Evolutionary conservation across 2,113 vertebrate genomes (phyloP).

Genomic region (Archilochus colubris): DNA sequence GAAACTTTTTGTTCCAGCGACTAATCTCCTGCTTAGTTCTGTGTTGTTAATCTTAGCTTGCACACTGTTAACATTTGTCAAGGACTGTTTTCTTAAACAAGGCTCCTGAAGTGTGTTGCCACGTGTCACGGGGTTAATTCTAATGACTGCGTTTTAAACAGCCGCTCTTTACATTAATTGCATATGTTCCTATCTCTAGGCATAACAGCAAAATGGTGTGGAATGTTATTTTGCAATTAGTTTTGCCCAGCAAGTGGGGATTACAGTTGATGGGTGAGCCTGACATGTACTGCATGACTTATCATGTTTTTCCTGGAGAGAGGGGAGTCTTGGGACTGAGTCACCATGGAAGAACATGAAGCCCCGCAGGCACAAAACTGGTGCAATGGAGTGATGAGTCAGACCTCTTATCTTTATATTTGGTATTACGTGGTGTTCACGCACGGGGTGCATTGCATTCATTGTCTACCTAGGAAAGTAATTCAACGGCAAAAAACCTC

Average conservation of each 20-base stretch:
- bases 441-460: neutral
- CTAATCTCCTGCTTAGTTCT: slow-evolving; percentile 53
- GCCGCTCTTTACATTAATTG: neutral
- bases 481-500: neutral
- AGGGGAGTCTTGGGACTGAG: slow-evolving; percentile 49
- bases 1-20: slow-evolving; percentile 45
- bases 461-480: slow-evolving; percentile 20
- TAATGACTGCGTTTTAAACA: neutral
- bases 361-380: slow-evolving; percentile 24
- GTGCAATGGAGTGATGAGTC: slow-evolving; percentile 55
- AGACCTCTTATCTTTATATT: slow-evolving; percentile 36
- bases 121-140: slow-evolving; percentile 15
- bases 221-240: slow-evolving; percentile 45
- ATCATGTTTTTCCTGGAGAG: slow-evolving; percentile 61
- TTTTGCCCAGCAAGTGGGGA: neutral
- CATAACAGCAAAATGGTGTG: neutral
- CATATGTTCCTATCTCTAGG: neutral
- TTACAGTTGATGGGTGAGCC: slow-evolving; percentile 17
- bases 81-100: neutral
- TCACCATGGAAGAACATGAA: slow-evolving; percentile 56
- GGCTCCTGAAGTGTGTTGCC: neutral
- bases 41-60: neutral
- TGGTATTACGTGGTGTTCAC: neutral
- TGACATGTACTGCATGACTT: slow-evolving; percentile 47
- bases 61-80: neutral